phyloP scores from a whole-genome alignment of 1,140 invertebrate species.

The Eufriesea mexicana region DNA sequence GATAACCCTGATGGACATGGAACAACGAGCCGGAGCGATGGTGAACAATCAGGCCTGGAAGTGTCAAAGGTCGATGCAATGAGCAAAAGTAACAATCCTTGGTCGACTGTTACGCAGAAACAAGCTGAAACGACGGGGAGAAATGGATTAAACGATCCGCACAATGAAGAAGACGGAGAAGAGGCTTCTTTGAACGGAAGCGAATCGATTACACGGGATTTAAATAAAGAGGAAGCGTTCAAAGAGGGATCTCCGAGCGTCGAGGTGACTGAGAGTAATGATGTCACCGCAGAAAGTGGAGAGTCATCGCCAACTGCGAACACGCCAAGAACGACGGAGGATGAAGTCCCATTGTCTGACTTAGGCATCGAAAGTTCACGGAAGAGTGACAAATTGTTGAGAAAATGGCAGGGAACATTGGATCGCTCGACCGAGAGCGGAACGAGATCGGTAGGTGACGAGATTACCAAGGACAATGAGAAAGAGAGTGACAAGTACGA shows the following conservation, averaged over 20 bases:
- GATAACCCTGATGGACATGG: rapidly evolving
- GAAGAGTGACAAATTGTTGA: neutral
- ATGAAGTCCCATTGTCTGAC: neutral
- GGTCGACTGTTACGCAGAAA: neutral
- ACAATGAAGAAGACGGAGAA: neutral
- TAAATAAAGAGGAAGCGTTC: neutral
- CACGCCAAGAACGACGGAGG: neutral
- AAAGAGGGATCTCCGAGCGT: neutral
- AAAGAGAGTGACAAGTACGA: no score
- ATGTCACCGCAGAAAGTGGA: neutral
- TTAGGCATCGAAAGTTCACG: neutral
- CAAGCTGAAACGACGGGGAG: neutral
- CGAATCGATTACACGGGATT: neutral
- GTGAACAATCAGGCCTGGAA: neutral
- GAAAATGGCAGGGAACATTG: no score
- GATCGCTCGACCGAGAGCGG: neutral
- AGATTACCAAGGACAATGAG: neutral
- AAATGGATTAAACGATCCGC: neutral
- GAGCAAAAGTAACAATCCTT: neutral
- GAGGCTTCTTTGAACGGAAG: neutral
- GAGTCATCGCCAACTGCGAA: neutral
- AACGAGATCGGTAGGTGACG: neutral
- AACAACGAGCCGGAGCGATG: neutral
- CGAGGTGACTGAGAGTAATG: conserved; percentile 11
- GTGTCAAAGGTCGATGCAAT: neutral